These are phyloP conservation scores for Neogobius melanostomus DNA, from an alignment of 2,113 vertebrate genomes.

Conservation along the genomic window DNA sequence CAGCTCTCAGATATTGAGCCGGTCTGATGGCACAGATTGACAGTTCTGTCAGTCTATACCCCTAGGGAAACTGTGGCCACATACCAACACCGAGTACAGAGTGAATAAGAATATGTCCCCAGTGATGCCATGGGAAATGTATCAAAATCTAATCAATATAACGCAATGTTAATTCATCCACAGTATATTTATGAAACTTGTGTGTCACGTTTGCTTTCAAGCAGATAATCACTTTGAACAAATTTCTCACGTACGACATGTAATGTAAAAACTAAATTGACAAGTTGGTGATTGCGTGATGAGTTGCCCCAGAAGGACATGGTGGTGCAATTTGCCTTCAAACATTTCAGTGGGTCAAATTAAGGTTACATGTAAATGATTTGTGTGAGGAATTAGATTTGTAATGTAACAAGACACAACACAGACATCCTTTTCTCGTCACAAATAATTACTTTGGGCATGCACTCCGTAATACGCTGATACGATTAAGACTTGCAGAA, in stretches of 20 bases:
- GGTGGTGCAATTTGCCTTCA: slow-evolving; percentile 25
- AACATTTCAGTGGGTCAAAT: slow-evolving; percentile 21
- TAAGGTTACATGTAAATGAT: slow-evolving; percentile 60
- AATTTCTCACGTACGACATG: neutral
- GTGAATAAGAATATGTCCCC: no score
- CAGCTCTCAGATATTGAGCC: no score
- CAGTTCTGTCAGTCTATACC: no score
- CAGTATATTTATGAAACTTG: no score
- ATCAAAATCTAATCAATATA: no score
- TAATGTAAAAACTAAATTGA: neutral
- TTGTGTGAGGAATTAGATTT: slow-evolving; percentile 66
- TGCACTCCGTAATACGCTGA: slow-evolving; percentile 64
- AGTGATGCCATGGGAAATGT: no score
- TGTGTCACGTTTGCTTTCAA: no score
- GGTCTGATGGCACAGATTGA: no score
- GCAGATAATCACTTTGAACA: no score
- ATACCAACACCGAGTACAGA: no score
- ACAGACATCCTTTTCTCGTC: slow-evolving; percentile 67
- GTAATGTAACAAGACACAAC: slow-evolving; percentile 68
- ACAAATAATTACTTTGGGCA: slow-evolving; percentile 64
- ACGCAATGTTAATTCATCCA: no score
- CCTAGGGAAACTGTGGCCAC: no score
- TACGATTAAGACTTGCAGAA: slow-evolving; percentile 62
- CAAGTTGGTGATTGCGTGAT: slow-evolving; percentile 6
- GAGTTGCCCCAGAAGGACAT: slow-evolving; percentile 19